Base-by-base conservation (phyloP, 1,140 invertebrate genomes). In the Leptopilina boulardi region DNA sequence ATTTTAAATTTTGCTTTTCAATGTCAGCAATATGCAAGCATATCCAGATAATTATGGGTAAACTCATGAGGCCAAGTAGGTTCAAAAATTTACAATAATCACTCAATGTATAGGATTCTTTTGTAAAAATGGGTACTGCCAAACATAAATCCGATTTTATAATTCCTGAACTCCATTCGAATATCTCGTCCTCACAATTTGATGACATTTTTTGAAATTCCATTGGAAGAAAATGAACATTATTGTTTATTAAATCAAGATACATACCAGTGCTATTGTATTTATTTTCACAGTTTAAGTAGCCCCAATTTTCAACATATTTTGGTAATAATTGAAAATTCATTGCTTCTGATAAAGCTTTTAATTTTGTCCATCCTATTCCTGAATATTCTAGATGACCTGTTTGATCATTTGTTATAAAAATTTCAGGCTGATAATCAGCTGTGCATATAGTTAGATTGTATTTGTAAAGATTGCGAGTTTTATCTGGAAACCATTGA, bases 401-500 rank as follows among this genome's bases (percentile, higher is more conserved):
- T 66, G 0, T 11, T n/a, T 26, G 2, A 1, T 30, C 21, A 0
- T 0, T 26, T 30, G 13, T 3, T 0, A 66, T 6, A 30, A 34
- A 30, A n/a, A 30, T 13, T 11, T 66, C 11, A n/a, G 59, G 59
- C 2, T 23, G 34, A 9, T 30, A 30, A 38, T 3, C 0, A 30
- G 26, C 2, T 3, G 10, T 2, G 26, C 34, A 8, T 38, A 9
- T 3, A 26, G 23, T 30, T 3, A 66, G 15, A 11, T 15, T 30
- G n/a, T n/a, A 3, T 6, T 15, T 6, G 30, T 66, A 9, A 1
- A 66, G 11, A 66, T 66, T 23, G 0, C 3, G 59, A 26, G 26
- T 23, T n/a, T 66, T 66, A 30, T 66, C 59, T 66, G 59, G 26
- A 66, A 66, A 66, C 13, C 21, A 15, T n/a, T 26, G 59, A 6